Base-by-base conservation (phyloP, 1,140 invertebrate species). In the Pogonomyrmex californicus region DNA sequence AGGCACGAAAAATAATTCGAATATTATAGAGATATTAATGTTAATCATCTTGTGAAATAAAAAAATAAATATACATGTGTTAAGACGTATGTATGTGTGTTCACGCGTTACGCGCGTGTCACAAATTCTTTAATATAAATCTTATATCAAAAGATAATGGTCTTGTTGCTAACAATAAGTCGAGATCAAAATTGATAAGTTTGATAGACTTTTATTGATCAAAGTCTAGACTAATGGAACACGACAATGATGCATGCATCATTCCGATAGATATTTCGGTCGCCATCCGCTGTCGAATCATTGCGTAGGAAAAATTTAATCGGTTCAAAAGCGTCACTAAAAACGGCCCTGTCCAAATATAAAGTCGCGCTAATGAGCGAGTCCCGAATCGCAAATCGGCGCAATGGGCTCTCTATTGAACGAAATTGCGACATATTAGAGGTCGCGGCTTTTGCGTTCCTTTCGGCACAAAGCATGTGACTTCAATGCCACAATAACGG, bases 401-500 rank as follows among this genome's bases (percentile, higher is more conserved):
- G 38, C 14, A 73, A 81, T 87, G 38, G 60, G 5, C 33, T 73
- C 62, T 87, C 30, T 66, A 87, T 51, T 87, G 85, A 58, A 60
- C 17, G 47, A 75, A 81, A 88, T 87, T 82, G 41, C 75, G 17
- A 33, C 49, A 4, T 41, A 56, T 66, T 65, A 83, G 36, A 76
- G 70, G 54, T 82, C 47, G 62, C 54, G n/a, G 68, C 58, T 88
- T 81, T 58, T 49, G 85, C 66, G 75, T 60, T 66, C 12, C 83
- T 81, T 86, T 86, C 49, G 71, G 68, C 63, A 38, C 41, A 14
- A 49, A 76, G 82, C 82, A 44, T 73, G 54, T 62, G 68, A 78
- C 60, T 85, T 85, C 58, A 85, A 85, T 85, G 71, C 73, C 73
- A 75, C 73, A 85, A 85, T 85, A 77, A 63, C 60, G 44, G 70